phyloP scores from a whole-genome alignment of 2,888 invertebrate genomes.

The Phymatocera aterrima region DNA sequence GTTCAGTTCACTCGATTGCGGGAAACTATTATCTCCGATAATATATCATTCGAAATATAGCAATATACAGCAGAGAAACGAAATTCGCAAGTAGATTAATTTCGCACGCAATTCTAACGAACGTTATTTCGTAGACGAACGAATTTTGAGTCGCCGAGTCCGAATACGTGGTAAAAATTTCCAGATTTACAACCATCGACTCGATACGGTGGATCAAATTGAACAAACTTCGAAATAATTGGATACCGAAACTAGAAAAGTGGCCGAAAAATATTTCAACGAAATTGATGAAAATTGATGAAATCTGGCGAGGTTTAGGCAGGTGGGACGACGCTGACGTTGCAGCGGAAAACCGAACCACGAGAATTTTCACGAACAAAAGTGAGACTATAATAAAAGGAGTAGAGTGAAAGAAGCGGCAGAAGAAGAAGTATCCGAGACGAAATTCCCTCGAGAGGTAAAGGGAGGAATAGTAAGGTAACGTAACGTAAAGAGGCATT shows the following conservation, averaged over 20 bases:
- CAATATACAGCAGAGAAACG: constrained; percentile 50
- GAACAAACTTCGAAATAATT: too few relatives aligned
- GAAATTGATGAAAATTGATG: not conserved
- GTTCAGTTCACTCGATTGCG: not conserved
- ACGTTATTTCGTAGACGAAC: too few relatives aligned
- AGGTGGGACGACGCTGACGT: not conserved
- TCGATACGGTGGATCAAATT: too few relatives aligned
- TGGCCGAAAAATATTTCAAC: too few relatives aligned
- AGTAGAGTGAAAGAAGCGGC: not conserved
- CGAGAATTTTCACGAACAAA: not conserved
- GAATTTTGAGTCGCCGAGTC: too few relatives aligned
- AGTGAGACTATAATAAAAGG: not conserved
- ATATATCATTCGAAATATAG: too few relatives aligned
- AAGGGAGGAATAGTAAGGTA: constrained; percentile 51
- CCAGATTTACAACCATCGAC: too few relatives aligned
- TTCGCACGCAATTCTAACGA: too few relatives aligned
- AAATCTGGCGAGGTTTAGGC: not conserved
- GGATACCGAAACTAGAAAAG: too few relatives aligned
- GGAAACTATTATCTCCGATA: constrained; percentile 48
- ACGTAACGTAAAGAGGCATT: constrained; percentile 54
- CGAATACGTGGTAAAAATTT: too few relatives aligned
- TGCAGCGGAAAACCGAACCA: not conserved
- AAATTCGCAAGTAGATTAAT: constrained; percentile 50
- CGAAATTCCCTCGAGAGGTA: constrained; percentile 43
- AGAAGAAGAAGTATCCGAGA: not conserved